Conservation (phyloP, 2,888 invertebrate species). For the Pyralis farinalis region DNA sequence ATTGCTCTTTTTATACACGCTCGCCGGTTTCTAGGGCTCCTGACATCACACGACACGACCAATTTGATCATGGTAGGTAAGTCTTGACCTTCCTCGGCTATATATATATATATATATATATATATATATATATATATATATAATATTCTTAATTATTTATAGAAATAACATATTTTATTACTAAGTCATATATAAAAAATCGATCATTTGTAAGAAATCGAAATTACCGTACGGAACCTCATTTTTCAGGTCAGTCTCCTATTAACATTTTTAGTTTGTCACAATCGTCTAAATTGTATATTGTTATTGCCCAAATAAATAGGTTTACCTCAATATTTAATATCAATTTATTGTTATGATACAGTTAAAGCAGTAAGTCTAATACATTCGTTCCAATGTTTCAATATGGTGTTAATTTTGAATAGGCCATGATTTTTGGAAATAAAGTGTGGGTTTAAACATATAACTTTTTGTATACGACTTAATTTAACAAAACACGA, state of each 20-base stretch:
- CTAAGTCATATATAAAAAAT: no score
- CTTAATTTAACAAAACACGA: not conserved
- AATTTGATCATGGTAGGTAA: no score
- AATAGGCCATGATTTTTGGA: not conserved
- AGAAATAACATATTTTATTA: no score
- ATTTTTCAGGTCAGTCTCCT: not conserved
- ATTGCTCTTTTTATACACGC: no score
- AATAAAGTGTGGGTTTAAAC: not conserved
- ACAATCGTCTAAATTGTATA: not conserved
- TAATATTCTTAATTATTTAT: no score
- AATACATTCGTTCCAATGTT: constrained; percentile 4
- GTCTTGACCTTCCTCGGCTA: no score
- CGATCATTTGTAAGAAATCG: no score
- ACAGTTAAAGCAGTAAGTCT: constrained; percentile 1
- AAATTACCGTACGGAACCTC: no score
- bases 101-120: no score
- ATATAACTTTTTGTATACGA: not conserved
- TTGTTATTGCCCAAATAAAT: constrained; percentile 6
- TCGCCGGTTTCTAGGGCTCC: no score
- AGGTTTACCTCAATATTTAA: constrained; percentile 6
- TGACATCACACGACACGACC: no score
- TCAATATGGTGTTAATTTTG: not conserved
- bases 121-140: no score
- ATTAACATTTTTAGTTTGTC: not conserved
- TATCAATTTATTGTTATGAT: constrained; percentile 8